Conservation (phyloP, 2,888 invertebrate genomes). For the Conomelus anceps region DNA sequence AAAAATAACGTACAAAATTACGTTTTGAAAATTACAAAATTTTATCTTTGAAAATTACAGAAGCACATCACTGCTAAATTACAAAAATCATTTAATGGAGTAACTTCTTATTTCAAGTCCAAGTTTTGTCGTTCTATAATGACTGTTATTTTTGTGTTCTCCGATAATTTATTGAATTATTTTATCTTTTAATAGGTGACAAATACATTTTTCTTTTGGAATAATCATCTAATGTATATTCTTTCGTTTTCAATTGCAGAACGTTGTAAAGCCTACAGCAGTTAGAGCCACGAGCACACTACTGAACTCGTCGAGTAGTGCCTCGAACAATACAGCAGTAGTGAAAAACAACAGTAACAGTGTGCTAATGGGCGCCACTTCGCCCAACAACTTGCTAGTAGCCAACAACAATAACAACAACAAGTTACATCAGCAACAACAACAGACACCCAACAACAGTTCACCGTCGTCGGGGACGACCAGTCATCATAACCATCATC, state of each 20-base stretch:
- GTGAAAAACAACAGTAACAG: constrained; percentile 33
- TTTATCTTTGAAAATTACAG: no score
- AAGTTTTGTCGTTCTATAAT: no score
- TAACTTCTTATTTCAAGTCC: no score
- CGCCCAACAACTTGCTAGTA: constrained; percentile 16
- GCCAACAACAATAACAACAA: constrained; percentile 27
- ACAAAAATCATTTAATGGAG: no score
- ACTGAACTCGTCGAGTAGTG: constrained; percentile 14
- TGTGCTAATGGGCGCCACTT: constrained; percentile 38
- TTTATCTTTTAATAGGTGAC: no score
- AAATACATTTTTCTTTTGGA: no score
- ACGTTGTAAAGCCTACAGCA: constrained; percentile 74
- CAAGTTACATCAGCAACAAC: constrained; percentile 29
- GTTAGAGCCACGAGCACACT: constrained; percentile 54
- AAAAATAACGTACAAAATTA: no score
- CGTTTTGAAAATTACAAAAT: no score
- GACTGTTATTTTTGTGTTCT: no score
- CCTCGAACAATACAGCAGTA: not conserved
- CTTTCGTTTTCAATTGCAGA: constrained; percentile 50
- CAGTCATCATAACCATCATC: constrained; percentile 13
- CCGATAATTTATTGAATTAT: no score
- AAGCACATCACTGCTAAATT: no score
- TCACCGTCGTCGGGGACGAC: constrained; percentile 40
- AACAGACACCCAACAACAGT: constrained; percentile 45
- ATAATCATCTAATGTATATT: no score